Evolutionary conservation across 2,888 invertebrate species (phyloP).

Genomic region (Ellobium chinense): DNA sequence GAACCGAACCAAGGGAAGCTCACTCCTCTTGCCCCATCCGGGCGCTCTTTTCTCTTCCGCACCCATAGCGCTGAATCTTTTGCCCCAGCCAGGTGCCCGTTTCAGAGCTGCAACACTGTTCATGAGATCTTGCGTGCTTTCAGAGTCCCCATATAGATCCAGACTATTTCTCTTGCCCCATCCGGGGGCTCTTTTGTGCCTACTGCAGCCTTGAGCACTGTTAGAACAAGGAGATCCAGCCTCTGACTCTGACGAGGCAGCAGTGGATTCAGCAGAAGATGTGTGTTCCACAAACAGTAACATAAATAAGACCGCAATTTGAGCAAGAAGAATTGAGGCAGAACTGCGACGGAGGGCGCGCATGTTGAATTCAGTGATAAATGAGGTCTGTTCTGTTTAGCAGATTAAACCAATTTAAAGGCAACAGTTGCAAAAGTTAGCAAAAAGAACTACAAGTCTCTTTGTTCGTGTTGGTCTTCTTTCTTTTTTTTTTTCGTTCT

Average conservation of each 20-base stretch:
- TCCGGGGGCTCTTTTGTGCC: slow-evolving; percentile 20
- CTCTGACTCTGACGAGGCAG: neutral
- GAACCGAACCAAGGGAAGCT: no score
- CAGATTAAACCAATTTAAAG: neutral
- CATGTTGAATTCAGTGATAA: neutral
- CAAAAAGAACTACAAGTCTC: neutral
- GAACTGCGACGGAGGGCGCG: neutral
- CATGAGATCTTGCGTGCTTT: neutral
- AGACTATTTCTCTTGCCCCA: slow-evolving; percentile 8
- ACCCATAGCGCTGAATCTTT: neutral
- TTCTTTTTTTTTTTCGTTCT: neutral
- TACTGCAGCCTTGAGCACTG: no score
- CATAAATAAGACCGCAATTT: neutral
- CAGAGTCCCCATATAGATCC: neutral
- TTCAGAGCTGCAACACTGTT: neutral
- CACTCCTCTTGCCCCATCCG: slow-evolving; percentile 63
- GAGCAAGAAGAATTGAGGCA: neutral
- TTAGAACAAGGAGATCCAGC: neutral
- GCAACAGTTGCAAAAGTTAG: neutral
- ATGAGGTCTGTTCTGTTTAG: neutral
- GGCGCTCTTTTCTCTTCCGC: slow-evolving; percentile 55
- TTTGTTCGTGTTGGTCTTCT: no score
- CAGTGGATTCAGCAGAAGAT: neutral
- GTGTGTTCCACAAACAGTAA: neutral
- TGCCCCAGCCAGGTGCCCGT: slow-evolving; percentile 10